phyloP scores from a whole-genome alignment of 64 coral and sea anemone species.

The Montipora foliosa region DNA sequence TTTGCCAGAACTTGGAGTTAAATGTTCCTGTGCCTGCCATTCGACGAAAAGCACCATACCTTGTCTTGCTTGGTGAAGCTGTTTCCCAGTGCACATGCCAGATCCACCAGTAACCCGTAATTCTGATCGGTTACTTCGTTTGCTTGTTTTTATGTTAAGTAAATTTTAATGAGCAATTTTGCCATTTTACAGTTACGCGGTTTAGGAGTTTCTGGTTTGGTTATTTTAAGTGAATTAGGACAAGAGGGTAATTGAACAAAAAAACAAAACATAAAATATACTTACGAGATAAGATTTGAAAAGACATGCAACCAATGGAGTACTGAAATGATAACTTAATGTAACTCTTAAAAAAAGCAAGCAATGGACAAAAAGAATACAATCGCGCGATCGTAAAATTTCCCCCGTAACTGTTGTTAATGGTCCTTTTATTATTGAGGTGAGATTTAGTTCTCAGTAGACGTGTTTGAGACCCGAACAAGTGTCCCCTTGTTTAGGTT shows the following conservation, averaged over 20 bases:
- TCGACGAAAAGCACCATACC: slow-evolving; percentile 23
- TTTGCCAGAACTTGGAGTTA: slow-evolving; percentile 5
- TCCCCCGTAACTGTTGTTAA: no score
- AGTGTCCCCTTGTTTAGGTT: no score
- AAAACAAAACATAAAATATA: no score
- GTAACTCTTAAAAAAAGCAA: not conserved
- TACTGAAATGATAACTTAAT: not conserved
- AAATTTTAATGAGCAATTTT: no score
- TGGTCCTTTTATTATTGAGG: no score
- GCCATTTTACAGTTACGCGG: no score
- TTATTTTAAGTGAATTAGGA: no score
- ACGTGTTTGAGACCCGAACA: no score
- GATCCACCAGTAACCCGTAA: not conserved
- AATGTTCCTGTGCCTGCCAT: not conserved
- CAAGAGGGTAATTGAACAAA: no score
- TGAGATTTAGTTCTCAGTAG: no score
- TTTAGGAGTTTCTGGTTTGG: no score
- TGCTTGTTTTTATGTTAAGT: not conserved
- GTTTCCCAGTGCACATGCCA: slow-evolving; percentile 7
- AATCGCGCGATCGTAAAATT: not conserved
- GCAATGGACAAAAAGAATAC: not conserved
- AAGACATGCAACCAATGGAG: not conserved
- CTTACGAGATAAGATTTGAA: no score
- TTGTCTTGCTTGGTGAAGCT: slow-evolving; percentile 4
- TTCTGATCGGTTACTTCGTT: not conserved